Evolutionary conservation across 2,888 invertebrate genomes (phyloP), one percentile per base, ranked within the genome.

Genomic region (Cephus runcator): DNA sequence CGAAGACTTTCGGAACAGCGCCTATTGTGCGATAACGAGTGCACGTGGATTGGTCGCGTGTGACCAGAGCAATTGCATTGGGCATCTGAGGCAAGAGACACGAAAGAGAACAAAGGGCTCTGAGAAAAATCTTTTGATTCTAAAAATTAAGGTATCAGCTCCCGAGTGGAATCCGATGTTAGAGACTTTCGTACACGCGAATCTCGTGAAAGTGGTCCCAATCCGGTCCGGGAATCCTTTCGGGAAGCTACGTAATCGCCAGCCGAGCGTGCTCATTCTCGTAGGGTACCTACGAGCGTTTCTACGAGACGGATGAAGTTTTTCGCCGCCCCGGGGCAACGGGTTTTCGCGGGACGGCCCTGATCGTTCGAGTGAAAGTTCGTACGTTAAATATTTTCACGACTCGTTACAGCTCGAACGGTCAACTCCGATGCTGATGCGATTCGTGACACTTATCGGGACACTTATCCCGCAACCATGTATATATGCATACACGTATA

Each of bases 331-430:
- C 69, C 76, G 36, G 77, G n/a, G 31, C 33, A 30, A 31, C 79
- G 81, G 78, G 80, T 85, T 85, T 83, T 85, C 81, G 76, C 81
- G 78, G 78, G 78, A 80, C 83, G 86, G 81, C 84, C 86, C 87
- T 87, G 85, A 84, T 83, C 84, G 83, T 82, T 81, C 85, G 80
- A 87, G 87, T 86, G 87, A 87, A 88, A 88, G 88, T 88, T 84
- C 15, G 71, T 71, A 56, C 56, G 56, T 71, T 34, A 71, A 71
- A 71, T 71, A 71, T 71, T 71, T 71, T 71, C 71, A 71, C 71
- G 71, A 71, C 71, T 33, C 71, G 56, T 56, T 56, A 56, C 56
- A 56, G 56, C 56, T 56, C 56, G 56, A 56, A 56, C 56, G 56
- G 56, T 56, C 56, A 56, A 56, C 56, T 56, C 56, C 56, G 56